Base-by-base conservation (phyloP, 2,888 invertebrate species). In the Rhagonycha fulva region DNA sequence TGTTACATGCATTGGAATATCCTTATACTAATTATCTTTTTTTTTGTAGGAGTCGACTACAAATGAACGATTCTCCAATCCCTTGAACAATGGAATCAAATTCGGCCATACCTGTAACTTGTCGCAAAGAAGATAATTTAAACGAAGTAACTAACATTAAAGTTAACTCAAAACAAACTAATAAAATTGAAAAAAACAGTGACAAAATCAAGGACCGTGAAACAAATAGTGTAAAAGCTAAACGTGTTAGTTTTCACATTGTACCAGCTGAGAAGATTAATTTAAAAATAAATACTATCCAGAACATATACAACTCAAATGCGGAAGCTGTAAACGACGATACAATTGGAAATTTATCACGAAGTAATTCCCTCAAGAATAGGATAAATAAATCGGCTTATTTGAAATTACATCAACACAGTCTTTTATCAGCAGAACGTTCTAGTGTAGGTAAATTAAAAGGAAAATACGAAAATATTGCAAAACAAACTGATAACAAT, bases 371-470 rank as follows among this genome's bases (percentile, higher is more conserved):
- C 11, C 73, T 67, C 19, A 72, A 72, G 68, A 79, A 73, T 68
- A 78, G 74, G 32, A 66, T 80, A 66, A 79, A 76, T 62, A 80
- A 78, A 61, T 69, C 76, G 14, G 76, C 76, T 19, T 79, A 80
- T 32, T 60, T 78, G 23, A 79, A 75, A 73, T 30, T 79, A n/a
- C 79, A 81, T 67, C 77, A 74, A 3, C 73, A 73, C 14, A 75
- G 68, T 72, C 76, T 77, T 66, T 68, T 63, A 10, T 32, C 72
- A 19, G 66, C 70, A 28, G 32, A 76, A 14, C 75, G 75, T 14
- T 78, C 76, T 68, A 76, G 61, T 47, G 77, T 79, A 12, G 77
- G 78, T 71, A 75, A 74, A 26, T 70, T 80, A 60, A 79, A 81
- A 63, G 80, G 68, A 24, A 78, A 70, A 61, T 80, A 78, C 60